A percentile compares a stretch with the other conserved stretches of the same genome.
Evolutionary conservation across 2,113 vertebrate species (phyloP).

Genomic region (Pseudopodoces humilis): DNA sequence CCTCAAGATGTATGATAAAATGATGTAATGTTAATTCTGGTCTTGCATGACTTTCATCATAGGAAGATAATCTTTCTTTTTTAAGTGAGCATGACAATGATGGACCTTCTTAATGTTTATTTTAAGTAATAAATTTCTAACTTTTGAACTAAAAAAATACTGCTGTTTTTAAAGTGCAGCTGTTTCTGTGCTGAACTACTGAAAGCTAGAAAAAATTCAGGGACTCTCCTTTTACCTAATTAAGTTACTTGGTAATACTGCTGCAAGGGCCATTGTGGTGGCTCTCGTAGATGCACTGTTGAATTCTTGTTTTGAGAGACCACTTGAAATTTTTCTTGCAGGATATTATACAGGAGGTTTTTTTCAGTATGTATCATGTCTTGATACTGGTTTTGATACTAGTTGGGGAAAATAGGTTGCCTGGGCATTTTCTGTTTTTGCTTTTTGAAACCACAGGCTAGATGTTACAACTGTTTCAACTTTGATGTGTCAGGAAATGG

Average conservation of each 20-base stretch:
- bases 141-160: neutral
- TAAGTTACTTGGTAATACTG: neutral
- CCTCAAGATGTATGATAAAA: neutral
- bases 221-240: neutral
- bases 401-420: neutral
- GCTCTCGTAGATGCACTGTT: neutral
- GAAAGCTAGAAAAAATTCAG: neutral
- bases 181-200: neutral
- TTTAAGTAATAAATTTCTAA: neutral
- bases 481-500: neutral
- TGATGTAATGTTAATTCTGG: neutral
- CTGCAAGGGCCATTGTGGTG: neutral
- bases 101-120: neutral
- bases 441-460: neutral
- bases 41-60: neutral
- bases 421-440: neutral
- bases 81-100: neutral
- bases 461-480: neutral
- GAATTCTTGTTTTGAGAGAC: neutral
- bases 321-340: neutral
- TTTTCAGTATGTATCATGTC: neutral
- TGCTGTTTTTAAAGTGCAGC: neutral
- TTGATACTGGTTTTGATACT: neutral
- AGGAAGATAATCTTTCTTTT: neutral
- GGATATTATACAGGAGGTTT: neutral